A percentile compares a stretch with the other conserved stretches of the same genome.
Conservation (phyloP, 1,140 invertebrate genomes). For the Ips typographus region DNA sequence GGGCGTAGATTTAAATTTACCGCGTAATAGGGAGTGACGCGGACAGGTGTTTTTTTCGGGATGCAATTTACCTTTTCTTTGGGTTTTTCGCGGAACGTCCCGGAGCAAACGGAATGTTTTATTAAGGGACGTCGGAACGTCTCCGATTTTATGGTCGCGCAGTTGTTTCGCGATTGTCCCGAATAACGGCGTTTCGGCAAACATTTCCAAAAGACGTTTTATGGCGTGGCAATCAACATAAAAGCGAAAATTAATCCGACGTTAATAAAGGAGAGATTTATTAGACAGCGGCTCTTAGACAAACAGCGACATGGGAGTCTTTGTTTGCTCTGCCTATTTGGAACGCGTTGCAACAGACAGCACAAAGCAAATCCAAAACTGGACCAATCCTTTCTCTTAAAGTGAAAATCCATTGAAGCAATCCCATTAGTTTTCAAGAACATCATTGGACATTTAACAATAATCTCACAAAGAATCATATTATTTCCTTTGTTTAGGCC, state of each 20-base stretch:
- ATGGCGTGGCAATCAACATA: constrained; percentile 10
- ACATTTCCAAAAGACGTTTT: constrained; percentile 10
- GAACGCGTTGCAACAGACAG: not conserved
- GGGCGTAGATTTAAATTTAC: constrained; percentile 19
- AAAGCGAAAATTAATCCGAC: constrained; percentile 12
- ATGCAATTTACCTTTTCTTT: not conserved
- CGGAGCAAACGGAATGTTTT: not conserved
- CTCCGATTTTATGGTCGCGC: not conserved
- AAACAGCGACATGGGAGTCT: constrained; percentile 6
- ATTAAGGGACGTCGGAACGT: not conserved
- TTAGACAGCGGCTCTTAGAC: constrained; percentile 9
- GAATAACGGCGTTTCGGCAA: constrained; percentile 1
- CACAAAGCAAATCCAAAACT: constrained; percentile 1
- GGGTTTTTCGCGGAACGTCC: not conserved
- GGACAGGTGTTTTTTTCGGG: constrained; percentile 20
- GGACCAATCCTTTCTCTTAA: not conserved
- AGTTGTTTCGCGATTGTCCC: constrained; percentile 5
- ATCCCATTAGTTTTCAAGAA: no score
- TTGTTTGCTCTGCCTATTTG: not conserved
- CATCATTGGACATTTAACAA: no score
- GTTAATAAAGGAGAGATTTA: constrained; percentile 14
- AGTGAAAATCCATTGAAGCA: no score
- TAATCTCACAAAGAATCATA: no score
- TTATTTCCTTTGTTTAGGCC: no score
- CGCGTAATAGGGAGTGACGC: constrained; percentile 12